Percentiles rank a stretch among this genome's conserved stretches.
Conservation (phyloP, 2,888 invertebrate genomes). For the Sarcophaga caerulescens region DNA sequence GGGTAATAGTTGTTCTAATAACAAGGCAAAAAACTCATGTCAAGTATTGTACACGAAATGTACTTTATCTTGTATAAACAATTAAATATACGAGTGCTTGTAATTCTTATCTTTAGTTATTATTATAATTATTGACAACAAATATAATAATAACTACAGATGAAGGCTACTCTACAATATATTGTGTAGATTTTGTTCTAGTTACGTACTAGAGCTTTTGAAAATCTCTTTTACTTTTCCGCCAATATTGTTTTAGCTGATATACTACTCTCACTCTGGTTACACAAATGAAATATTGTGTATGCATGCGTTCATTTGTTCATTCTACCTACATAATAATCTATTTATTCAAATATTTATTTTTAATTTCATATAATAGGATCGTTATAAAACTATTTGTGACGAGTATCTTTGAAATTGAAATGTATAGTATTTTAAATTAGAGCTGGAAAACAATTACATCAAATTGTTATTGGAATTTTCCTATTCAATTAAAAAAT, state of each 20-base stretch:
- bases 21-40: too few relatives aligned
- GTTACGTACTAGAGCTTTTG: not conserved
- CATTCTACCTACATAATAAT: not conserved
- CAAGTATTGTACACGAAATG: too few relatives aligned
- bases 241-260: constrained; percentile 9
- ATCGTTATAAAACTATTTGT: not conserved
- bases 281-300: not conserved
- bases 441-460: too few relatives aligned
- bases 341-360: not conserved
- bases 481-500: too few relatives aligned
- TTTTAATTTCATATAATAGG: not conserved
- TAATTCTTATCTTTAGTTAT: constrained; percentile 41
- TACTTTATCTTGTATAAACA: constrained; percentile 34
- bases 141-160: constrained; percentile 1
- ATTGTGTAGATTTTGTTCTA: not conserved
- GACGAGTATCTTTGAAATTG: too few relatives aligned
- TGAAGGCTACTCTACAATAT: not conserved
- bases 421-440: too few relatives aligned
- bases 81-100: constrained; percentile 31
- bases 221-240: not conserved
- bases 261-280: too few relatives aligned
- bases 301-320: not conserved
- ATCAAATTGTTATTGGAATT: too few relatives aligned
- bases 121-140: constrained; percentile 22
- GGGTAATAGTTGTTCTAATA: too few relatives aligned